Conservation (phyloP, 2,888 invertebrate genomes). For the Marasmarcha lunaedactyla region DNA sequence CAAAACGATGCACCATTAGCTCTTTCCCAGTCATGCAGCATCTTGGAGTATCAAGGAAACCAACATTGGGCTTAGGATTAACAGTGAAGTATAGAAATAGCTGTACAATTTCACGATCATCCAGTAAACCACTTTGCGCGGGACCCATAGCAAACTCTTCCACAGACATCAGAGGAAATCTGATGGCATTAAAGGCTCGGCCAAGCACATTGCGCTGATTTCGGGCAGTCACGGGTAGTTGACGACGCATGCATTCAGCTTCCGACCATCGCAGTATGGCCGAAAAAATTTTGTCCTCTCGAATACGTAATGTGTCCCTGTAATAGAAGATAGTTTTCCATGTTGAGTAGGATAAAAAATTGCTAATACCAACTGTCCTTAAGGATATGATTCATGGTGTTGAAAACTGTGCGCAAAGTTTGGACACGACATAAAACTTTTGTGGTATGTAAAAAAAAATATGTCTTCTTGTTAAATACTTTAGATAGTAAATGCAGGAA, state of each 20-base stretch:
- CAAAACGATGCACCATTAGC: slow-evolving; percentile 77
- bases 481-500: too few relatives aligned
- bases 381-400: too few relatives aligned
- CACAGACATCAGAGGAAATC: slow-evolving; percentile 87
- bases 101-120: slow-evolving; percentile 81
- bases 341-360: too few relatives aligned
- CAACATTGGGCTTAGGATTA: slow-evolving; percentile 81
- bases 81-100: slow-evolving; percentile 78
- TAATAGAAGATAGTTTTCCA: too few relatives aligned
- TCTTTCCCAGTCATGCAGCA: slow-evolving; percentile 86
- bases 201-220: slow-evolving; percentile 79
- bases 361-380: too few relatives aligned
- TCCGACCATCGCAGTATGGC: slow-evolving; percentile 81
- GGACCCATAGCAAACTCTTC: slow-evolving; percentile 87
- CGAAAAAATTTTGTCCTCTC: slow-evolving; percentile 83
- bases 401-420: too few relatives aligned
- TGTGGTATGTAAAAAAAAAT: too few relatives aligned
- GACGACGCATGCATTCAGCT: slow-evolving; percentile 78
- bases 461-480: too few relatives aligned
- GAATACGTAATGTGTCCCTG: slow-evolving; percentile 82
- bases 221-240: slow-evolving; percentile 73
- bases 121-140: slow-evolving; percentile 80
- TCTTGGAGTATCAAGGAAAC: slow-evolving; percentile 77
- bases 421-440: too few relatives aligned
- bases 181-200: slow-evolving; percentile 76